Base-by-base conservation (phyloP, 37 sponge, comb jelly and placozoan genomes). In the Diacarnus erythraeanus region DNA sequence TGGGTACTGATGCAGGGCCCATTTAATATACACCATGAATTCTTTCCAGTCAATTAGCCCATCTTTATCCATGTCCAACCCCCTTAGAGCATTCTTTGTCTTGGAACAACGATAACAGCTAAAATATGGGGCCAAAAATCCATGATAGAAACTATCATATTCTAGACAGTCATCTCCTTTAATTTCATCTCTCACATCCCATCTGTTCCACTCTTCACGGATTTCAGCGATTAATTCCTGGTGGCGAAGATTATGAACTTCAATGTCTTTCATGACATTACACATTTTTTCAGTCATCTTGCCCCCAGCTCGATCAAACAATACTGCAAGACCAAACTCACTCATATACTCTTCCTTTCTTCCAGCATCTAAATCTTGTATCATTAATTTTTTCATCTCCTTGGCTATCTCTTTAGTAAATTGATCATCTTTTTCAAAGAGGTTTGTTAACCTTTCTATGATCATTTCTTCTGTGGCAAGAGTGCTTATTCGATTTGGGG, bases 261-360 rank as follows among this genome's bases (percentile, higher is more conserved):
- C 38, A 2, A 75, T 67, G 0, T 75, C 70, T 0, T 60, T 81
- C 59, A 91, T 89, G 20, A 70, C 85, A 0, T 85, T 78, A 0
- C 77, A 26, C 92, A 95, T 91, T 15, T 40, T 57, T 3, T 40
- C 40, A 0, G 95, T 94, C 4, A 90, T 78, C 38, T 83, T 64
- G 0, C 95, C 95, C 26, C 95, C 95, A 38, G 96, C 36, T 21
- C 92, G 89, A 80, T 91, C 92, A 64, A 86, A 95, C 38, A 95
- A 57, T 15, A 86, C 15, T 2, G 87, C 85, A 3, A 95, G 9
- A 1, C 96, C 92, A 51, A 64, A 76, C 8, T 74, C 31, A 56
- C 96, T 95, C 81, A 78, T 88, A 85, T 95, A 95, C 64, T 95
- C 96, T 77, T 95, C 96, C 64, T 91, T 88, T 59, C 87, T 43